Conservation (phyloP, 2,888 invertebrate species). For the Drosophila koepferae region DNA sequence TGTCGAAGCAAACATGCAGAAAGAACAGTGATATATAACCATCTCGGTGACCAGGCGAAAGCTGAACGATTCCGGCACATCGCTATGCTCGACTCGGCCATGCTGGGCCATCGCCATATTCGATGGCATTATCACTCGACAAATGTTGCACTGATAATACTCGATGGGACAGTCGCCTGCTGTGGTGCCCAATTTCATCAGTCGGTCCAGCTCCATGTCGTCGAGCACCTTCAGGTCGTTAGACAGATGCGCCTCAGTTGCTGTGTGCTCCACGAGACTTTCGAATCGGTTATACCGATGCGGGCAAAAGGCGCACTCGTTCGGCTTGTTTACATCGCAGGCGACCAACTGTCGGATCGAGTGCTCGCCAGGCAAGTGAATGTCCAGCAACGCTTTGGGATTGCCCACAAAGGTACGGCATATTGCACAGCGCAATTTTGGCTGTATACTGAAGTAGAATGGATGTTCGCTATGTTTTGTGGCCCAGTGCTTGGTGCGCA, state of each 20-base stretch:
- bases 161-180: conserved; percentile 16
- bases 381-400: conserved; percentile 54
- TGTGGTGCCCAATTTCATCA: conserved; percentile 52
- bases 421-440: conserved; percentile 69
- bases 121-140: conserved; percentile 75
- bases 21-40: conserved; percentile 85
- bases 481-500: conserved; percentile 70
- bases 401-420: conserved; percentile 67
- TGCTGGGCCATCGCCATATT: conserved; percentile 69
- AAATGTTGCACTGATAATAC: conserved; percentile 77
- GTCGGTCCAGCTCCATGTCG: conserved; percentile 38
- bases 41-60: conserved; percentile 73
- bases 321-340: conserved; percentile 59
- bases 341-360: conserved; percentile 83
- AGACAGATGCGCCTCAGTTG: conserved; percentile 56
- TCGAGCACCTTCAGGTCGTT: conserved; percentile 73
- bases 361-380: conserved; percentile 60
- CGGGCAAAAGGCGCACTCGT: conserved; percentile 74
- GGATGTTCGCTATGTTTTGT: conserved; percentile 59
- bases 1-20: conserved; percentile 84
- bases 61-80: conserved; percentile 56
- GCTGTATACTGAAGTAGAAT: conserved; percentile 75
- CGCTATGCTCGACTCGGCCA: conserved; percentile 52
- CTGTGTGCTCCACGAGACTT: conserved; percentile 61
- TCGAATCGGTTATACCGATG: conserved; percentile 41